phyloP scores from a whole-genome alignment of 2,888 invertebrate species.

The Pseudoips prasinana region DNA sequence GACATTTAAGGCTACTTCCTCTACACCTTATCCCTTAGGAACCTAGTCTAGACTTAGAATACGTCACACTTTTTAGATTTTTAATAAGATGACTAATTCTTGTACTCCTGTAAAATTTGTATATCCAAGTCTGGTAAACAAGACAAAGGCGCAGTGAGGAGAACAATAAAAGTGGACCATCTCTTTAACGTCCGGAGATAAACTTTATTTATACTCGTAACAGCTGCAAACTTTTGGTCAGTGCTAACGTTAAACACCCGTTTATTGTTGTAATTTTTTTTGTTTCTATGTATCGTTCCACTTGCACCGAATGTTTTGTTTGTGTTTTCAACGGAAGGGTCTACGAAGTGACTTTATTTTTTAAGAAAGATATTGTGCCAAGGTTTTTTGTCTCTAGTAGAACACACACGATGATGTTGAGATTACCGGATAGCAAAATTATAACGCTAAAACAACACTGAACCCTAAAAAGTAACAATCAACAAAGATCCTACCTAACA shows the following conservation, averaged over 20 bases:
- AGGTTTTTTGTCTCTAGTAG: conserved; percentile 16
- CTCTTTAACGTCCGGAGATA: conserved; percentile 75
- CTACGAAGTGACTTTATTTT: conserved; percentile 41
- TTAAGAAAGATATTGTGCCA: conserved; percentile 6
- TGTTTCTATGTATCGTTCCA: conserved; percentile 54
- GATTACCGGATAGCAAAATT: background rate
- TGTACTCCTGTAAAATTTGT: too few species aligned
- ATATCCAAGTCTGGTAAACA: too few species aligned
- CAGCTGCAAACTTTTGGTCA: conserved; percentile 83
- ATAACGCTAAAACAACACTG: background rate
- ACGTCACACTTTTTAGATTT: too few species aligned
- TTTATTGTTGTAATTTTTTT: conserved; percentile 67
- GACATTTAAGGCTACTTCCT: too few species aligned
- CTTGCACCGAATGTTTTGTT: conserved; percentile 44
- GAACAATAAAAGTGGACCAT: conserved; percentile 72
- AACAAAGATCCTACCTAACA: too few species aligned
- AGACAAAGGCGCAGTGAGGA: conserved; percentile 5
- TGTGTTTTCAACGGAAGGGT: conserved; percentile 46
- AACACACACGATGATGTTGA: conserved; percentile 50
- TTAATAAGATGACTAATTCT: too few species aligned
- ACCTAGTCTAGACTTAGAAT: too few species aligned
- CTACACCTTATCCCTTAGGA: too few species aligned
- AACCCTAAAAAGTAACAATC: too few species aligned
- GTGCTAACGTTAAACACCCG: conserved; percentile 50
- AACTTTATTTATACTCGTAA: conserved; percentile 76